Evolutionary conservation across 1,140 invertebrate genomes (phyloP), one percentile per base, ranked within the genome.

Genomic region (Penaeus indicus): DNA sequence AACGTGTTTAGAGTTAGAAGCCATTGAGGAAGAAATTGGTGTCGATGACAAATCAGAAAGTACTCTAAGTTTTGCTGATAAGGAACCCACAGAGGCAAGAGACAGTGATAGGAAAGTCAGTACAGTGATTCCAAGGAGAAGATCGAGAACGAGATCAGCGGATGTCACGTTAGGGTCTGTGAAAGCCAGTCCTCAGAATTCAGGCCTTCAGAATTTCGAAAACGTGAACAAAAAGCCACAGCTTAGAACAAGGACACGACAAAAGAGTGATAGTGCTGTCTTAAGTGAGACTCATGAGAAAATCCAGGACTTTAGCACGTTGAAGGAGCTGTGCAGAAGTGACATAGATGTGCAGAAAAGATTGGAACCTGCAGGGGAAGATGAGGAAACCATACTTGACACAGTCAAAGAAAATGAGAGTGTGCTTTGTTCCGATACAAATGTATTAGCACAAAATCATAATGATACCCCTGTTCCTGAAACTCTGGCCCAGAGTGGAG

Each of bases 71-170:
- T 54, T 54, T 11, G 54, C 10, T 54, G 16, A 54, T 54, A 16
- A 5, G 16, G 54, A 54, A 54, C 54, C 54, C 54, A 54, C 54
- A 62, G n/a, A 27, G 64, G 19, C 42, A 81, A 87, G 54, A 54
- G 54, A 54, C 54, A 81, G 47, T 60, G 8, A 32, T 47, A 16
- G 10, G 19, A 42, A 84, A 38, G 63, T 69, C 83, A 84, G 25
- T 32, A 42, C 42, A 22, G 60, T 38, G 19, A 47, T 69, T 32
- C 42, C 63, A 18, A 87, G 78, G 47, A 27, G 32, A 18, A 83
- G 87, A 61, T 64, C 75, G 61, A 84, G 87, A 27, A 84, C 87
- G 16, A 84, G 82, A 64, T 88, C 87, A 32, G 81, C 87, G 47
- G 63, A 84, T n/a, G 75, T 64, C 42, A 64, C 82, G 19, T n/a